Percentiles rank a stretch among this genome's conserved stretches.
phyloP scores from a whole-genome alignment of 2,113 vertebrate genomes.

The Monopterus albus region DNA sequence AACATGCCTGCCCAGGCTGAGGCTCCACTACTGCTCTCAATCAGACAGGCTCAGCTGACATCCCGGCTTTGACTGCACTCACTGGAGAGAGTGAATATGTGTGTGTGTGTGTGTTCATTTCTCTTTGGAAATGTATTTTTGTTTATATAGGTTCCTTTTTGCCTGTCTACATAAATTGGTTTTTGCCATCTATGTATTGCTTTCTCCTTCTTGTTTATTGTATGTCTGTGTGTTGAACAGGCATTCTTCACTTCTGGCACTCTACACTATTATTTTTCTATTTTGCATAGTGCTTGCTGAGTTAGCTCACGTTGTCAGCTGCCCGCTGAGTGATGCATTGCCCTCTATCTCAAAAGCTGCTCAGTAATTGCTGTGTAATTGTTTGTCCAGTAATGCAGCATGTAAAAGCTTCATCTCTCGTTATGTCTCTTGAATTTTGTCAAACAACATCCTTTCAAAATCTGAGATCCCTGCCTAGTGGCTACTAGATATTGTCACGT shows the following conservation, averaged over 20 bases:
- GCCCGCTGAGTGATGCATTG: constrained; percentile 60
- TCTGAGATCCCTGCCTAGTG: neutral
- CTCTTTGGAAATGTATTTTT: constrained; percentile 20
- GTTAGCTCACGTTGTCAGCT: constrained; percentile 57
- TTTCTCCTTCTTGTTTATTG: constrained; percentile 9
- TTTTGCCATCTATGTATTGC: neutral
- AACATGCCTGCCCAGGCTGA: constrained; percentile 1
- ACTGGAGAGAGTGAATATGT: constrained; percentile 13
- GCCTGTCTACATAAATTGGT: constrained; percentile 21
- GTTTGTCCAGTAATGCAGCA: constrained; percentile 46
- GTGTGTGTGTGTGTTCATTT: constrained; percentile 8
- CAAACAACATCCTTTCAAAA: neutral
- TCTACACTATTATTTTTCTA: constrained; percentile 45
- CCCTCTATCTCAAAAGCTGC: constrained; percentile 47
- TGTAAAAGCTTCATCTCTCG: neutral
- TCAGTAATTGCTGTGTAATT: constrained; percentile 59
- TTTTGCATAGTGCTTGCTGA: constrained; percentile 64
- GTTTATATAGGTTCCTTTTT: constrained; percentile 13
- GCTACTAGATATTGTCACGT: constrained; percentile 32
- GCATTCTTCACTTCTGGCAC: constrained; percentile 22
- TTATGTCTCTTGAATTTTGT: constrained; percentile 16
- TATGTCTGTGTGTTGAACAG: neutral
- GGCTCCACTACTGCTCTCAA: neutral
- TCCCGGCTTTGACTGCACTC: constrained; percentile 31
- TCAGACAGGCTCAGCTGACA: constrained; percentile 34